phyloP scores from a whole-genome alignment of 1,140 invertebrate species.

The Drosophila suzukii region DNA sequence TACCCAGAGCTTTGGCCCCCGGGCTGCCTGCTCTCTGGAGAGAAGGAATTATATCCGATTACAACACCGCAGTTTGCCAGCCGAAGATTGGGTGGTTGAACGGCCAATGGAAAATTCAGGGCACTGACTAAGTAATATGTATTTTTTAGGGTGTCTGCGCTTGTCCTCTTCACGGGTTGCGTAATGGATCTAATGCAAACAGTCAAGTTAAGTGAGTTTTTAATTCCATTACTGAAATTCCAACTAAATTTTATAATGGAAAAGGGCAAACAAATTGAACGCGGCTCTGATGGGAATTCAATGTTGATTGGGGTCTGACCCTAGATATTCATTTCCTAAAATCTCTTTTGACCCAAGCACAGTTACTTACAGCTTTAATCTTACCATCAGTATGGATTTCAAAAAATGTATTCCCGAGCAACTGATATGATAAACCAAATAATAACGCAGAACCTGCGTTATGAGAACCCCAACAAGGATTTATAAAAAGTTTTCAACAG shows the following conservation, averaged over 20 bases:
- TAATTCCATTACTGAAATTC: slow-evolving; percentile 46
- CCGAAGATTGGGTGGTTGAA: slow-evolving; percentile 44
- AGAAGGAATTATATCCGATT: slow-evolving; percentile 77
- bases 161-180: slow-evolving; percentile 9
- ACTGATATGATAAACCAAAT: not conserved
- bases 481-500: not conserved
- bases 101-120: slow-evolving; percentile 7
- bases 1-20: slow-evolving; percentile 1
- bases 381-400: too few relatives aligned
- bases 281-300: not conserved
- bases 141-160: slow-evolving; percentile 17
- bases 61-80: slow-evolving; percentile 67
- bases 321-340: not conserved
- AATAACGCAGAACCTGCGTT: not conserved
- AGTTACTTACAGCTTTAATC: not conserved
- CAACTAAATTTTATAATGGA: slow-evolving; percentile 13
- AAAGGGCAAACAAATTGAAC: slow-evolving; percentile 30
- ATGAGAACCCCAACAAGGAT: not conserved
- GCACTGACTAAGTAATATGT: slow-evolving; percentile 36
- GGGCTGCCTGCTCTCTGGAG: slow-evolving; percentile 52
- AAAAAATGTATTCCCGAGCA: not conserved
- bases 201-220: slow-evolving; percentile 43
- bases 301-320: not conserved
- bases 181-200: slow-evolving; percentile 58
- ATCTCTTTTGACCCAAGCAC: not conserved